Conservation (phyloP, 2,888 invertebrate genomes). For the Amphipyra berbera region DNA sequence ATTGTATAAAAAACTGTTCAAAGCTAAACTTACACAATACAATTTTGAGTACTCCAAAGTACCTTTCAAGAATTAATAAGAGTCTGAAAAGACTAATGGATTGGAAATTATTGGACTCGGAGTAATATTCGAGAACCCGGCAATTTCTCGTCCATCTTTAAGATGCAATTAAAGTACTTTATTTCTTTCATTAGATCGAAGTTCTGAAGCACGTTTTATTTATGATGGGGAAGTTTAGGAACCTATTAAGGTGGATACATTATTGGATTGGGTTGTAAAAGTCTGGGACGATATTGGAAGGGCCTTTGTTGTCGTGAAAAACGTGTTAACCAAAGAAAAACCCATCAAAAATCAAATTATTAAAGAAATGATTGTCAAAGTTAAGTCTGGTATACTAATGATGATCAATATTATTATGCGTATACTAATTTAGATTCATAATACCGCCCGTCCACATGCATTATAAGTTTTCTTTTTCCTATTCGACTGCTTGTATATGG, state of each 20-base stretch:
- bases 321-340: constrained; percentile 1
- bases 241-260: constrained; percentile 63
- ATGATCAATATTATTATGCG: too few relatives aligned
- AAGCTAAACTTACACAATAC: constrained; percentile 52
- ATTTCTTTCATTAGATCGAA: constrained; percentile 78
- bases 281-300: constrained; percentile 38
- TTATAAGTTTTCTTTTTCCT: too few relatives aligned
- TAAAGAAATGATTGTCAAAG: too few relatives aligned
- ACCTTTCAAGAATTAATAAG: constrained; percentile 61
- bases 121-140: constrained; percentile 56
- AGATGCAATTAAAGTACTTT: constrained; percentile 78
- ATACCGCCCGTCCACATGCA: too few relatives aligned
- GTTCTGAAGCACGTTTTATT: constrained; percentile 71
- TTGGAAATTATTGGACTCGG: constrained; percentile 61
- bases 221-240: constrained; percentile 64
- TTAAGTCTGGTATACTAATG: too few relatives aligned
- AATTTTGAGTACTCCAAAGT: constrained; percentile 47
- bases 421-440: too few relatives aligned
- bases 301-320: background rate
- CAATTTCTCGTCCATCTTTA: constrained; percentile 68
- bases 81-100: constrained; percentile 69
- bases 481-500: too few relatives aligned
- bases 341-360: background rate
- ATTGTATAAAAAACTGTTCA: constrained; percentile 30
- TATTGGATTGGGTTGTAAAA: constrained; percentile 49